Percentiles rank a stretch among this genome's conserved stretches.
phyloP scores from a whole-genome alignment of 92 coral and sea anemone species.

The Zoanthus sociatus region DNA sequence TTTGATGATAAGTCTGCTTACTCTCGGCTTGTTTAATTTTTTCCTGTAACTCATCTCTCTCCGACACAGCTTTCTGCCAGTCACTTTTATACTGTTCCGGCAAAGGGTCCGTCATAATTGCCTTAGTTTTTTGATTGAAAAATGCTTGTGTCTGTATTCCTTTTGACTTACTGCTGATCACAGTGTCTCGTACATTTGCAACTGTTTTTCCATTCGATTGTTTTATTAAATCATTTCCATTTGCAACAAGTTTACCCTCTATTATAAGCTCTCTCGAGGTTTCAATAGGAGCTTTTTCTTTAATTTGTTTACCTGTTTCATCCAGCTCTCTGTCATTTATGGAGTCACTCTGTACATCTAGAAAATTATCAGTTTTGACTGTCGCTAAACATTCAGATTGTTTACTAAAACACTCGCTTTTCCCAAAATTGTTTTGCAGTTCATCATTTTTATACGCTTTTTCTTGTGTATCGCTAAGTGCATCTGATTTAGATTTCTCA shows the following conservation, averaged over 20 bases:
- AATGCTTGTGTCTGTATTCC: constrained; percentile 84
- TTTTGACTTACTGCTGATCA: constrained; percentile 69
- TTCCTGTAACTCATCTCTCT: constrained; percentile 70
- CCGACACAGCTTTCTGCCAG: constrained; percentile 70
- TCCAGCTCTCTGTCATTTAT: neutral
- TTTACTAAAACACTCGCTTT: constrained; percentile 6
- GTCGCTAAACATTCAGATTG: constrained; percentile 3
- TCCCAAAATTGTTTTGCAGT: neutral
- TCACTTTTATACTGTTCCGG: constrained; percentile 87
- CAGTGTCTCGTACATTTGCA: constrained; percentile 32
- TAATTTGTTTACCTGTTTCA: neutral
- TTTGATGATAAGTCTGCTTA: constrained; percentile 62
- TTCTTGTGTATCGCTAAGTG: neutral
- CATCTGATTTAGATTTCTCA: constrained; percentile 2
- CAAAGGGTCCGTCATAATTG: constrained; percentile 81
- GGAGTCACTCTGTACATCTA: neutral
- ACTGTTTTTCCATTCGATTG: constrained; percentile 19
- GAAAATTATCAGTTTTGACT: neutral
- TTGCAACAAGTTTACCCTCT: neutral
- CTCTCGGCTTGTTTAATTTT: constrained; percentile 74
- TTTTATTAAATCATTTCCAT: constrained; percentile 18
- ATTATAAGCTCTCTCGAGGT: neutral
- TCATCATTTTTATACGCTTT: neutral
- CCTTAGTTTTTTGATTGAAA: constrained; percentile 70
- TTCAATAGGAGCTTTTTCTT: neutral